phyloP scores from a whole-genome alignment of 2,113 vertebrate genomes.

The Siniperca chuatsi region DNA sequence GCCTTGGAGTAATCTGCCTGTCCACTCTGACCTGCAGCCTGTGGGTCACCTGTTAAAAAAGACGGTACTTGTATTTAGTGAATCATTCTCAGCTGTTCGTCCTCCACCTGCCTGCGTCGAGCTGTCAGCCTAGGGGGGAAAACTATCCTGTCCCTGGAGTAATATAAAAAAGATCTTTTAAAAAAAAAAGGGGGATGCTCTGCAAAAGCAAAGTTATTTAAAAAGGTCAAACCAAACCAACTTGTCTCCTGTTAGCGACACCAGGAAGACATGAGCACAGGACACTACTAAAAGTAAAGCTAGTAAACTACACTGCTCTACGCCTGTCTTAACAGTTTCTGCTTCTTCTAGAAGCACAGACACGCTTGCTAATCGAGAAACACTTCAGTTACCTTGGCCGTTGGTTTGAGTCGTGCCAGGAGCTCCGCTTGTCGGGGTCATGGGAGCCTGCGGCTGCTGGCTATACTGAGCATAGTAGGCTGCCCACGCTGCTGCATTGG shows the following conservation, averaged over 20 bases:
- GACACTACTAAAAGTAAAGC: constrained; percentile 19
- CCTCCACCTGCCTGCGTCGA: constrained; percentile 76
- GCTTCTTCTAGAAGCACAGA: neutral
- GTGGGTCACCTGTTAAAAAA: constrained; percentile 93
- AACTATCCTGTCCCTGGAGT: constrained; percentile 61
- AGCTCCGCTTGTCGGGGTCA: constrained; percentile 92
- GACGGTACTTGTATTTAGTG: constrained; percentile 86
- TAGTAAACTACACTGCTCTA: constrained; percentile 61
- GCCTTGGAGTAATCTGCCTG: constrained; percentile 99
- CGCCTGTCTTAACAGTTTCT: neutral
- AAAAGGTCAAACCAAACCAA: constrained; percentile 53
- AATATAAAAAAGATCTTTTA: constrained; percentile 8
- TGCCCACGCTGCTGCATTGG: constrained; percentile 98
- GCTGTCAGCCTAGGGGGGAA: constrained; percentile 64
- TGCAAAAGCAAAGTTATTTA: constrained; percentile 50
- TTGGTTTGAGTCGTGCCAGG: constrained; percentile 93
- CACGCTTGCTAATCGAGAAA: neutral
- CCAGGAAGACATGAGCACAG: constrained; percentile 39
- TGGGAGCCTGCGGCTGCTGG: constrained; percentile 94
- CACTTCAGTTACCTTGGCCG: constrained; percentile 90
- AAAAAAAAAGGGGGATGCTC: constrained; percentile 33
- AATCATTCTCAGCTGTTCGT: constrained; percentile 76
- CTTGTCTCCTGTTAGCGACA: constrained; percentile 33
- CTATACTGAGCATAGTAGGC: constrained; percentile 99
- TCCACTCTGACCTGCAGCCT: constrained; percentile 96